Conservation (phyloP, 1,140 invertebrate genomes). For the Anthonomus grandis region DNA sequence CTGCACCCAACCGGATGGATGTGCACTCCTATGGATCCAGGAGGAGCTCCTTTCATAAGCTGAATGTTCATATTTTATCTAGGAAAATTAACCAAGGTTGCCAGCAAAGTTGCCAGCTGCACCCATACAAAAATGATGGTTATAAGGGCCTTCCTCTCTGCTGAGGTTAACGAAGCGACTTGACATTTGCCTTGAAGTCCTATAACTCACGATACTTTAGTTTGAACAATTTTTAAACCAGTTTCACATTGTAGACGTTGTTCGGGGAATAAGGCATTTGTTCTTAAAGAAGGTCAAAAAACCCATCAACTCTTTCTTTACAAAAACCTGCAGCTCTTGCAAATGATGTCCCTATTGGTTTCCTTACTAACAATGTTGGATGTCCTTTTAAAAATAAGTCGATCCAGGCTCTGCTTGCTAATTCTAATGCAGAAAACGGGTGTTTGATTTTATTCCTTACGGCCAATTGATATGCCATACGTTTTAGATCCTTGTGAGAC, state of each 20-base stretch:
- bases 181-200: constrained; percentile 40
- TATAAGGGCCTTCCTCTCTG: constrained; percentile 38
- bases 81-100: constrained; percentile 45
- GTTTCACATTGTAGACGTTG: constrained; percentile 47
- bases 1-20: constrained; percentile 39
- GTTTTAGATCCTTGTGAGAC: constrained; percentile 7
- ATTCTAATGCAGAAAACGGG: constrained; percentile 8
- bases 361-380: not conserved
- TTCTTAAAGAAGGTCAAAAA: constrained; percentile 19
- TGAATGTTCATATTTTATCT: constrained; percentile 39
- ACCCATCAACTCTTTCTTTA: constrained; percentile 11
- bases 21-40: constrained; percentile 40
- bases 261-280: constrained; percentile 33
- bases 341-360: constrained; percentile 17
- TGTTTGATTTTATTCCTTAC: constrained; percentile 5
- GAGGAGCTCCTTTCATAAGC: constrained; percentile 42
- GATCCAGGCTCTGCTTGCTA: constrained; percentile 8
- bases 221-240: constrained; percentile 41
- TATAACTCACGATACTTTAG: constrained; percentile 39
- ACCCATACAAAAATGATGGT: constrained; percentile 38
- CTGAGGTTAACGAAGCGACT: constrained; percentile 38
- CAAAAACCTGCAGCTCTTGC: constrained; percentile 4
- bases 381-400: not conserved
- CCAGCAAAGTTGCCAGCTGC: constrained; percentile 42
- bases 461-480: constrained; percentile 12